A percentile compares a stretch with the other conserved stretches of the same genome.
phyloP scores from a whole-genome alignment of 2,797 vertebrate genomes.

The Rhyacichthys aspro region DNA sequence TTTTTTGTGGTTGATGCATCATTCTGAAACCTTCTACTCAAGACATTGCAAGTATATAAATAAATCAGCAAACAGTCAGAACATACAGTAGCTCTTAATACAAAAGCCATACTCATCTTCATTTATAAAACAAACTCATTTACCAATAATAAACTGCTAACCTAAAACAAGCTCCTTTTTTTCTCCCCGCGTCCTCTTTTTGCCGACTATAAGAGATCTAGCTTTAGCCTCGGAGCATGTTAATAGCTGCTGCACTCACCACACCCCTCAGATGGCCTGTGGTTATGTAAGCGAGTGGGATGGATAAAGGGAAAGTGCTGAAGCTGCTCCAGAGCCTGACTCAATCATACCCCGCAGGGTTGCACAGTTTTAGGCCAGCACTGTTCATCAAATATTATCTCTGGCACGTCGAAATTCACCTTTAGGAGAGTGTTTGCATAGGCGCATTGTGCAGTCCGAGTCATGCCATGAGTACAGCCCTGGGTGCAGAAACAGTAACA shows the following conservation, averaged over 20 bases:
- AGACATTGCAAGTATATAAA: too few relatives aligned
- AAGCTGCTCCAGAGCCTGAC: conserved; percentile 69
- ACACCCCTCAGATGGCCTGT: conserved; percentile 70
- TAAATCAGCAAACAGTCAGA: too few relatives aligned
- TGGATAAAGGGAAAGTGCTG: conserved; percentile 66
- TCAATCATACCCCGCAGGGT: conserved; percentile 64
- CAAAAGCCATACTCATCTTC: background rate
- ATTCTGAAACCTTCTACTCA: too few relatives aligned
- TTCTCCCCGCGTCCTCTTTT: conserved; percentile 10
- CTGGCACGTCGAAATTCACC: conserved; percentile 59
- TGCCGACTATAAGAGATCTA: conserved; percentile 30
- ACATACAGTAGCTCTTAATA: background rate
- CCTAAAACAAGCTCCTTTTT: background rate
- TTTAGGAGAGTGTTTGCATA: conserved; percentile 38
- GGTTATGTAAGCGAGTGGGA: conserved; percentile 74
- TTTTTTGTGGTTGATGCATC: too few relatives aligned
- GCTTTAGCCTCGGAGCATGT: conserved; percentile 55
- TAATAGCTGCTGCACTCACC: conserved; percentile 61
- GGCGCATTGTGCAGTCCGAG: conserved; percentile 19
- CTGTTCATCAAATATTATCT: conserved; percentile 73
- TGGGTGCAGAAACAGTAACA: conserved; percentile 25
- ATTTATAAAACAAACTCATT: background rate
- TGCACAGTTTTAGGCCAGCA: conserved; percentile 63
- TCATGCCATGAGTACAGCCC: conserved; percentile 14
- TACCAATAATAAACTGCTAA: background rate